Evolutionary conservation across 2,888 invertebrate species (phyloP).

Genomic region (Chloroclysta siterata): DNA sequence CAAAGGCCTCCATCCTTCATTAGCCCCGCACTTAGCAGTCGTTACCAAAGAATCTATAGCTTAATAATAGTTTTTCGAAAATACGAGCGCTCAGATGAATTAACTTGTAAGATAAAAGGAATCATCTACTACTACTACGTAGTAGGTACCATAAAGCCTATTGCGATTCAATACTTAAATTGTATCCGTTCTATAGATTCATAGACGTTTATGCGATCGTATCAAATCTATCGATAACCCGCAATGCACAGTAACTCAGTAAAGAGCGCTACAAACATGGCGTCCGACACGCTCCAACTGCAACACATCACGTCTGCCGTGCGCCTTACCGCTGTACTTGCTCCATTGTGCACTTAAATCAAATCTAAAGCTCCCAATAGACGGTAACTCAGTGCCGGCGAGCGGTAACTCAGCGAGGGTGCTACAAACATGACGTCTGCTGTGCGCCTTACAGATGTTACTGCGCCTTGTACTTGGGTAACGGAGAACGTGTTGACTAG

Average conservation of each 20-base stretch:
- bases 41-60: no score
- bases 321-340: slow-evolving; percentile 13
- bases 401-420: slow-evolving; percentile 14
- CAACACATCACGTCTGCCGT: slow-evolving; percentile 8
- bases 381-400: slow-evolving; percentile 9
- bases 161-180: no score
- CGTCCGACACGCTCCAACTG: slow-evolving; percentile 1
- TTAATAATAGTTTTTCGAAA: no score
- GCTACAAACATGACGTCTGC: slow-evolving; percentile 22
- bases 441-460: slow-evolving; percentile 14
- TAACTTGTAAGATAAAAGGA: no score
- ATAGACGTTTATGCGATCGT: no score
- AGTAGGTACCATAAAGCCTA: no score
- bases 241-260: slow-evolving; percentile 13
- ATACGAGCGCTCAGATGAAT: no score
- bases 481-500: slow-evolving; percentile 2
- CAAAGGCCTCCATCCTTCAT: no score
- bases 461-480: background rate
- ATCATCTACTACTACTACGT: no score
- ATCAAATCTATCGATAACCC: background rate
- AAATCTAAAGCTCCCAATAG: slow-evolving; percentile 4
- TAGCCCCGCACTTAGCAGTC: no score
- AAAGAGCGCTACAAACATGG: slow-evolving; percentile 8
- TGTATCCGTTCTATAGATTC: no score
- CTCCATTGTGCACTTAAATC: slow-evolving; percentile 1